Evolutionary conservation across 2,113 vertebrate species (phyloP).

Genomic region (Azemiops feae): DNA sequence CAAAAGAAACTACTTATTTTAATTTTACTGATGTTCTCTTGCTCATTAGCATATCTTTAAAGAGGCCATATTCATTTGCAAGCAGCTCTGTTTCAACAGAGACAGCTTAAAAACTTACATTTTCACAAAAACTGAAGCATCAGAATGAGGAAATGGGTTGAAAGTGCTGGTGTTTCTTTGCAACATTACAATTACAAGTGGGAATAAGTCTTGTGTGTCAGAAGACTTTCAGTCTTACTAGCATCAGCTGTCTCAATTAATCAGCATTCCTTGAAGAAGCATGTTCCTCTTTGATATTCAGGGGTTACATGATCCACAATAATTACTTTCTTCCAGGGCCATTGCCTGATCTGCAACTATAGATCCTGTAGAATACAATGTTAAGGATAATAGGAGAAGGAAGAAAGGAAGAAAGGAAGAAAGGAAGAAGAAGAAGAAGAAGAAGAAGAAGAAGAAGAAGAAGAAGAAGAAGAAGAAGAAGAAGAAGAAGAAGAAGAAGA

Average conservation of each 20-base stretch:
- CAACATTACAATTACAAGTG: not conserved
- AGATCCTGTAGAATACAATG: not conserved
- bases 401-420: no score
- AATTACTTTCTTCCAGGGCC: not conserved
- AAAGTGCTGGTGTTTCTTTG: not conserved
- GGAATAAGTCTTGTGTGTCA: not conserved
- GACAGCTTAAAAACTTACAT: not conserved
- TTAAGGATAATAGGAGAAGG: not conserved
- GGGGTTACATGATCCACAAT: not conserved
- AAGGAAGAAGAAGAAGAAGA: no score
- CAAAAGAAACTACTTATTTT: constrained; percentile 49
- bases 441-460: no score
- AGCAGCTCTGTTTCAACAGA: not conserved
- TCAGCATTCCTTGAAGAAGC: not conserved
- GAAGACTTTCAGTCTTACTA: not conserved
- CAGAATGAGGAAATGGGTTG: not conserved
- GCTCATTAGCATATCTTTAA: constrained; percentile 27
- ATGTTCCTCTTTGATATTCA: not conserved
- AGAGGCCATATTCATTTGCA: constrained; percentile 34
- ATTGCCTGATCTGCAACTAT: not conserved
- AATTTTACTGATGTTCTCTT: constrained; percentile 47
- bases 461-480: no score
- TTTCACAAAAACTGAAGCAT: not conserved
- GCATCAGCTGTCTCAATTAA: not conserved
- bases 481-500: no score